phyloP scores from a whole-genome alignment of 2,113 vertebrate genomes.

The Rhadina sibilatrix region DNA sequence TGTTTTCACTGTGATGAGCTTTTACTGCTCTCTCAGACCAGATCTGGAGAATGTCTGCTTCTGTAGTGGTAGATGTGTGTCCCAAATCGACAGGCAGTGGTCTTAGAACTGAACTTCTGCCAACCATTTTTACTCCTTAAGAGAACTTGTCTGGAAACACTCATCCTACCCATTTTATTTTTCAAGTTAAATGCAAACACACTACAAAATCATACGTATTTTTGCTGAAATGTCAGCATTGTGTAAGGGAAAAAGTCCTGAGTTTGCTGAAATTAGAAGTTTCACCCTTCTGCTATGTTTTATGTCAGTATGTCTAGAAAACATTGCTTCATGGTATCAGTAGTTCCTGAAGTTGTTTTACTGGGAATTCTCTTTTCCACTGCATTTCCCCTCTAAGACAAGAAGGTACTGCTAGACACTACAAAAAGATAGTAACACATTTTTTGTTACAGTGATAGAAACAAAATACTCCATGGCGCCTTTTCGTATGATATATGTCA shows the following conservation, averaged over 20 bases:
- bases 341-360: background rate
- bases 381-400: background rate
- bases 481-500: background rate
- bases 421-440: background rate
- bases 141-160: slow-evolving; percentile 6
- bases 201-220: background rate
- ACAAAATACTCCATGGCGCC: background rate
- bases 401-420: background rate
- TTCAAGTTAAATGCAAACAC: background rate
- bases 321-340: background rate
- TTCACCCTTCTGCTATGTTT: background rate
- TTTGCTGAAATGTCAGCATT: background rate
- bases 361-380: background rate
- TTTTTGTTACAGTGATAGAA: background rate
- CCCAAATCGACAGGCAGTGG: background rate
- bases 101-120: slow-evolving; percentile 7
- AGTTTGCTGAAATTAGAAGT: background rate
- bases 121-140: background rate
- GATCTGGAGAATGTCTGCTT: slow-evolving; percentile 45
- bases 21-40: slow-evolving; percentile 1
- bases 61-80: background rate
- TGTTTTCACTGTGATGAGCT: slow-evolving; percentile 26
- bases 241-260: background rate
- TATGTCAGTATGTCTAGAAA: background rate
- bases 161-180: background rate